Evolutionary conservation across 2,888 invertebrate species (phyloP), one percentile per base, ranked within the genome.

Genomic region (Philereme transversata): DNA sequence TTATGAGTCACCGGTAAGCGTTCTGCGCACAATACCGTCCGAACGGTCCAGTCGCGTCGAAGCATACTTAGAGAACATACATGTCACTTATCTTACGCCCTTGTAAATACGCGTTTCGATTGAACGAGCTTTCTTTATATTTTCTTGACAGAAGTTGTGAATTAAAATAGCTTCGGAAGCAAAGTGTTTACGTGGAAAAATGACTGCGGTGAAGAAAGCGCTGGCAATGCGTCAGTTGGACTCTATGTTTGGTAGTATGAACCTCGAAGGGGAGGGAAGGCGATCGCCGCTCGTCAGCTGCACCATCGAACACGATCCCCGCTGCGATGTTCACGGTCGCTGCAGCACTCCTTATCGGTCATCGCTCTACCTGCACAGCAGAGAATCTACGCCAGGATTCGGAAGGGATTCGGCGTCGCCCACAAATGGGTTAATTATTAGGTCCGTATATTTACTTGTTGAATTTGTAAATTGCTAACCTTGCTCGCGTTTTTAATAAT

Each of bases 311-410:
- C 88, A 89, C 74, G 92, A 92, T 82, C 90, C 92, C 66, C 94
- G 94, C 66, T 96, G 96, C 79, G 95, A 96, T 76, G 95, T 96
- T 41, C 96, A 96, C 82, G 95, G 95, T 46, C 86, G 91, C 43
- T 89, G 88, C 79, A 81, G 83, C 64, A 88, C 90, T 54, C 88
- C 90, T 22, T 85, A 90, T 68, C 81, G 89, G 60, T 91, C 91
- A 5, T 90, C 91, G 45, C 82, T 91, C 46, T 92, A 90, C 67
- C 82, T 91, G 57, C 90, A 91, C 74, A 88, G 88, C 73, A 78
- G 92, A 77, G 91, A 93, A 65, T 87, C 90, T 5, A 93, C 94
- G 4, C 91, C 94, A 11, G 94, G 94, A 8, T 94, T 94, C 55
- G 79, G 94, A 63, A 93, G 94, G 64, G 95, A 93, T 66, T 90